Conservation (phyloP, 1,140 invertebrate genomes). For the Heliconius hewitsoni region DNA sequence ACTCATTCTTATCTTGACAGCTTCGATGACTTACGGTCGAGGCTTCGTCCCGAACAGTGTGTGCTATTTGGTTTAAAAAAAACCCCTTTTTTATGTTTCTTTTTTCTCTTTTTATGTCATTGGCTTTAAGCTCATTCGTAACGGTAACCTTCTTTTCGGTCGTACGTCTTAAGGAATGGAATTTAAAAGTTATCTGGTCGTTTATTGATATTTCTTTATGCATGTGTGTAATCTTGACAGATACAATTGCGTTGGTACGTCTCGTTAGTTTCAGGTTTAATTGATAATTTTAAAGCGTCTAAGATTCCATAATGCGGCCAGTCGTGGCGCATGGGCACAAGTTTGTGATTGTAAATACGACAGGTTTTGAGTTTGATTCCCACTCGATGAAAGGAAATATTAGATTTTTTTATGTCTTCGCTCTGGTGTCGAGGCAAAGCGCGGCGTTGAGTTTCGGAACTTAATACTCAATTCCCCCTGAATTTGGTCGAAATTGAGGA, state of each 20-base stretch:
- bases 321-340: too few species aligned
- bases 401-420: too few species aligned
- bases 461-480: too few species aligned
- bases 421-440: not conserved
- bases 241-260: slow-evolving; percentile 43
- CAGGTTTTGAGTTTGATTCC: too few species aligned
- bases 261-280: slow-evolving; percentile 1
- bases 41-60: slow-evolving; percentile 60
- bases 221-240: slow-evolving; percentile 60
- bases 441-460: too few species aligned
- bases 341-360: too few species aligned
- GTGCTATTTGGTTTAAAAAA: slow-evolving; percentile 67
- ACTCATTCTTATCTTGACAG: slow-evolving; percentile 80
- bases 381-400: too few species aligned
- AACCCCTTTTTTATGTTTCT: slow-evolving; percentile 33
- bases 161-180: slow-evolving; percentile 63
- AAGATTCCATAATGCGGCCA: not conserved
- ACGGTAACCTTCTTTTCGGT: slow-evolving; percentile 72
- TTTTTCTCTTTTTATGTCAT: slow-evolving; percentile 63
- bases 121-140: slow-evolving; percentile 74
- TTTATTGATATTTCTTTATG: slow-evolving; percentile 62
- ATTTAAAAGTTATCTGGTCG: slow-evolving; percentile 64
- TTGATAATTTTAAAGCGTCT: not conserved
- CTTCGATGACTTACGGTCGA: slow-evolving; percentile 76
- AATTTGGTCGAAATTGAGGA: too few species aligned